Evolutionary conservation across 2,797 vertebrate species (phyloP).

Genomic region (Molothrus aeneus): DNA sequence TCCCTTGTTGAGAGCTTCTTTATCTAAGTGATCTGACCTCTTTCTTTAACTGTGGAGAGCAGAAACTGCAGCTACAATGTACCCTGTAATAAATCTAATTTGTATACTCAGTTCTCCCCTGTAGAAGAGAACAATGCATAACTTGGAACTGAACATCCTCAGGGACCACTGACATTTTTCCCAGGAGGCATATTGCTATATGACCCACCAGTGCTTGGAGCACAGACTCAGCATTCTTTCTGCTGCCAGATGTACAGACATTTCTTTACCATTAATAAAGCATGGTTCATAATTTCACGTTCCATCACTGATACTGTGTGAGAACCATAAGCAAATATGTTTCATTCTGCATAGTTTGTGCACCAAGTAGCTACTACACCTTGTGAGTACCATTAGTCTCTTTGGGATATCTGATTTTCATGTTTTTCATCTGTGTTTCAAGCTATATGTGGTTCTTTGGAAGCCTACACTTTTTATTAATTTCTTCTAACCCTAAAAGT

Average conservation of each 20-base stretch:
- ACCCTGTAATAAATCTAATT: neutral
- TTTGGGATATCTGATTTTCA: neutral
- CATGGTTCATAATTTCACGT: neutral
- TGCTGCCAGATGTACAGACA: neutral
- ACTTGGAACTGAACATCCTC: neutral
- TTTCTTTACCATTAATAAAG: neutral
- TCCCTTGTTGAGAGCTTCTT: neutral
- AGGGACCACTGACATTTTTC: neutral
- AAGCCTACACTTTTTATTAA: neutral
- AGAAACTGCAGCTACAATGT: neutral
- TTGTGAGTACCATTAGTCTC: neutral
- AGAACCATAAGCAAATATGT: neutral
- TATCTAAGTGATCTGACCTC: neutral
- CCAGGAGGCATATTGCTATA: neutral
- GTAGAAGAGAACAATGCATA: neutral
- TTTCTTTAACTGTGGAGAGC: neutral
- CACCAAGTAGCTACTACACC: neutral
- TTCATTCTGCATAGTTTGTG: neutral
- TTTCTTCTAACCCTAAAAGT: neutral
- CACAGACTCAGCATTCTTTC: constrained; percentile 1
- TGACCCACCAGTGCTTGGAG: neutral
- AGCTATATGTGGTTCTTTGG: neutral
- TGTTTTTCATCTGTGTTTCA: neutral
- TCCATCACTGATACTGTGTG: neutral
- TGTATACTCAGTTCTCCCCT: neutral